phyloP scores from a whole-genome alignment of 2,888 invertebrate genomes.

The Nephrotoma guestfalica region DNA sequence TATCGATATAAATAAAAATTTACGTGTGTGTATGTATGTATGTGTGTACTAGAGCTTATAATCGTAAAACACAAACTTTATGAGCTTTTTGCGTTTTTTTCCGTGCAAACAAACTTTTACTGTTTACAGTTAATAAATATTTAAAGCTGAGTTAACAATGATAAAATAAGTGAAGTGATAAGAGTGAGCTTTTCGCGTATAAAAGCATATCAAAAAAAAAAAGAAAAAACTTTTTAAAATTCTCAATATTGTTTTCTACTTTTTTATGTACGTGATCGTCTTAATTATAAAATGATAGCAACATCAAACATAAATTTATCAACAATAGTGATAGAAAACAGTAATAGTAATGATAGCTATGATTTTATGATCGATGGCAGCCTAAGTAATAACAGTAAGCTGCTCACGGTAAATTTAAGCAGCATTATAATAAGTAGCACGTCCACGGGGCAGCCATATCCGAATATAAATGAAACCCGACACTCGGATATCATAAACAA shows the following conservation, averaged over 20 bases:
- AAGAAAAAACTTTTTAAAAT: too few species aligned
- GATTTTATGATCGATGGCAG: not conserved
- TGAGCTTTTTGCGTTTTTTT: not conserved
- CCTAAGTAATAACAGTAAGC: not conserved
- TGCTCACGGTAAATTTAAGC: not conserved
- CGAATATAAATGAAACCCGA: not conserved
- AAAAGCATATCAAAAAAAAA: not conserved
- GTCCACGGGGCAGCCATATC: not conserved
- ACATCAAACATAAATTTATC: not conserved
- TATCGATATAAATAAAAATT: not conserved
- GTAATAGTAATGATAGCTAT: not conserved
- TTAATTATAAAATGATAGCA: not conserved
- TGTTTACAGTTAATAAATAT: not conserved
- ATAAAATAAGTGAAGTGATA: not conserved
- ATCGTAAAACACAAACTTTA: not conserved
- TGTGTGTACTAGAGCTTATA: not conserved
- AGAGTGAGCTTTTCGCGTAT: not conserved
- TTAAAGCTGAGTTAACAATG: not conserved
- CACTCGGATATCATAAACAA: slow-evolving; percentile 43
- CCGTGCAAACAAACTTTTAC: not conserved
- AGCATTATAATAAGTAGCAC: not conserved
- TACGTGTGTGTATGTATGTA: not conserved
- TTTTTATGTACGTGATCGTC: not conserved
- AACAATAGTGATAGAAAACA: not conserved
- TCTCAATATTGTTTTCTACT: too few species aligned